Base-by-base conservation (phyloP, 2,797 vertebrate species). In the Chaetodon trifasciatus region DNA sequence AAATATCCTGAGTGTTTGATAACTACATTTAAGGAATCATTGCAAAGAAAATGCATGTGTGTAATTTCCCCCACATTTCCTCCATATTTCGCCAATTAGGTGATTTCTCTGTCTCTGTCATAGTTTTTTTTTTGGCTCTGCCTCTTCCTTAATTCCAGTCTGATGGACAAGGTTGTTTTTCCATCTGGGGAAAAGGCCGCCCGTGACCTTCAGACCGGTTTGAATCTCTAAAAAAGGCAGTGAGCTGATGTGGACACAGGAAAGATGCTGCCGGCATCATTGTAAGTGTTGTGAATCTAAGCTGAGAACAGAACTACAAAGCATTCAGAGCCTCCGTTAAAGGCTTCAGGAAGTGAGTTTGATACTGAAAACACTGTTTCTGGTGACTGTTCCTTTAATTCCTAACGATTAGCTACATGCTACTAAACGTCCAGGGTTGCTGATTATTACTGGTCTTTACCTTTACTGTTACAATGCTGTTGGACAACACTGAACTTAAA, bases 291-390 rank as follows among this genome's bases (percentile, higher is more conserved):
- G 23, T 53, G 23, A 78, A 35, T 52, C 11, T 9, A 19, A 69
- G n/a, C 5, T 10, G 17, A 13, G 46, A 69, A 46, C 40, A 64
- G 61, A 65, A n/a, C 40, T 4, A 17, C 16, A 40, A 19, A 71
- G n/a, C 10, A 49, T 42, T 71, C 56, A 21, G 50, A 67, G 35
- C 13, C 53, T 37, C 58, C 8, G 49, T 56, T 56, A 28, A 64
- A 71, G 46, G 44, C 42, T 58, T 42, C n/a, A 67, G 42, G 24
- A 39, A 60, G 65, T 13, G 28, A 75, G 46, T 81, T 75, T 75
- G 78, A 82, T 57, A 23, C 68, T 13, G 49, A 70, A 44, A 81
- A 71, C 37, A 16, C 8, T 3, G 21, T 42, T 74, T 74, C 44
- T 62, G 57, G 37, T 11, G 42, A 62, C 21, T 82, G 12, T 71